Percentiles rank a stretch among this genome's conserved stretches.
Evolutionary conservation across 2,888 invertebrate species (phyloP).

Genomic region (Lypha dubia): DNA sequence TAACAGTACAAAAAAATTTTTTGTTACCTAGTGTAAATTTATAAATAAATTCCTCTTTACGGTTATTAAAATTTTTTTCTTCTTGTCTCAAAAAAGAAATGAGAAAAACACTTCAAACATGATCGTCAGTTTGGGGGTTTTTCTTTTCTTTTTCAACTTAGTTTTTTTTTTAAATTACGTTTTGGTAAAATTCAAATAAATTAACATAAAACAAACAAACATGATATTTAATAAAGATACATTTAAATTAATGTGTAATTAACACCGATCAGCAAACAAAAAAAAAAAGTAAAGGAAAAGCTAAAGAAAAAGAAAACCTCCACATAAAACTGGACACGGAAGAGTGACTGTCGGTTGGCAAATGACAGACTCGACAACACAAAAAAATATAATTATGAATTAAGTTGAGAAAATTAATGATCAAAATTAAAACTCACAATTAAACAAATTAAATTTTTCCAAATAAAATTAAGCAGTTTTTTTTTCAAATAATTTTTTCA

Average conservation of each 20-base stretch:
- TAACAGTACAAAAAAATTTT: no score
- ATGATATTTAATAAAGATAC: conserved; percentile 47
- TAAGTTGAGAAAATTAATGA: not conserved
- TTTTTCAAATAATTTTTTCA: conserved; percentile 21
- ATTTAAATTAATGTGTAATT: conserved; percentile 51
- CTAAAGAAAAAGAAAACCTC: not conserved
- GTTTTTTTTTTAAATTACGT: conserved; percentile 1
- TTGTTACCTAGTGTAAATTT: no score
- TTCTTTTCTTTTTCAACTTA: not conserved
- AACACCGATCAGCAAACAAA: conserved; percentile 7
- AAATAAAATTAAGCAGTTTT: no score
- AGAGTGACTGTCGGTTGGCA: conserved; percentile 54
- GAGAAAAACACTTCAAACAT: not conserved
- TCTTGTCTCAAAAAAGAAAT: not conserved
- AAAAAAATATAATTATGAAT: not conserved
- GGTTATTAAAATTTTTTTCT: no score
- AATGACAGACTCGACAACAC: no score
- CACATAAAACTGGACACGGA: conserved; percentile 47
- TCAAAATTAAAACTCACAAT: conserved; percentile 6
- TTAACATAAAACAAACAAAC: conserved; percentile 52
- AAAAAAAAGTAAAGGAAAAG: no score
- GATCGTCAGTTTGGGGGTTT: no score
- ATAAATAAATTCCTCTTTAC: no score
- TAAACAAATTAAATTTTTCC: no score
- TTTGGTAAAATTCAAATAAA: conserved; percentile 18